Conservation (phyloP, 1,140 invertebrate genomes). For the Dinothrombium tinctorium region DNA sequence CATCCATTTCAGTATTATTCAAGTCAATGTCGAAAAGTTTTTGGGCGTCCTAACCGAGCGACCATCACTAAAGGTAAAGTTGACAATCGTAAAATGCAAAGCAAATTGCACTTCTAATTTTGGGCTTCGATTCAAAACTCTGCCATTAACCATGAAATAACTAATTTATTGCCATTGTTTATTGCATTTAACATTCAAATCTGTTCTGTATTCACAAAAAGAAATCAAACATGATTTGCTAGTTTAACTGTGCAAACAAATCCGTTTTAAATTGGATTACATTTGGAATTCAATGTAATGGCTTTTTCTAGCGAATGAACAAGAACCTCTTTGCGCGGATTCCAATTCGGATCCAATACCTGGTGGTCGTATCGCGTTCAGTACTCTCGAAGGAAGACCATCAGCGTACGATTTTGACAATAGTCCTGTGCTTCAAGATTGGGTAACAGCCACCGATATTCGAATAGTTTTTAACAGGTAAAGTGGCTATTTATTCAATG, state of each 20-base stretch:
- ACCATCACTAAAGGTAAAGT: constrained; percentile 12
- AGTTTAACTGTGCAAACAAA: no score
- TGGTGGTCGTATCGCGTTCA: constrained; percentile 26
- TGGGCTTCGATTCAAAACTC: no score
- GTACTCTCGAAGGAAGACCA: constrained; percentile 31
- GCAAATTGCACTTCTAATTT: no score
- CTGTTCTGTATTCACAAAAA: no score
- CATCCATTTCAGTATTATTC: constrained; percentile 26
- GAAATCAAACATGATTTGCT: no score
- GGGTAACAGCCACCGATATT: constrained; percentile 19
- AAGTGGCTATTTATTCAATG: no score
- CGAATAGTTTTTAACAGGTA: constrained; percentile 16
- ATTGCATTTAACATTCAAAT: no score
- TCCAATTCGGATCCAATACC: constrained; percentile 19
- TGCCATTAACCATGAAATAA: no score
- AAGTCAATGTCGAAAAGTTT: constrained; percentile 20
- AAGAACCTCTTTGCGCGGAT: constrained; percentile 25
- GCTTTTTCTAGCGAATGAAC: constrained; percentile 23
- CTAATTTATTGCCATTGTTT: no score
- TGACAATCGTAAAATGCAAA: no score
- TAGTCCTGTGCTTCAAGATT: constrained; percentile 29
- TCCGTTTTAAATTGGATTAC: not conserved
- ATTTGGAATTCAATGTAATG: no score
- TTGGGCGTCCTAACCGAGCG: constrained; percentile 15
- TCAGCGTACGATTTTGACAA: constrained; percentile 31